These are phyloP conservation scores for Drosophila rhopaloa DNA, from an alignment of 1,140 invertebrate genomes.

Conservation along the genomic window DNA sequence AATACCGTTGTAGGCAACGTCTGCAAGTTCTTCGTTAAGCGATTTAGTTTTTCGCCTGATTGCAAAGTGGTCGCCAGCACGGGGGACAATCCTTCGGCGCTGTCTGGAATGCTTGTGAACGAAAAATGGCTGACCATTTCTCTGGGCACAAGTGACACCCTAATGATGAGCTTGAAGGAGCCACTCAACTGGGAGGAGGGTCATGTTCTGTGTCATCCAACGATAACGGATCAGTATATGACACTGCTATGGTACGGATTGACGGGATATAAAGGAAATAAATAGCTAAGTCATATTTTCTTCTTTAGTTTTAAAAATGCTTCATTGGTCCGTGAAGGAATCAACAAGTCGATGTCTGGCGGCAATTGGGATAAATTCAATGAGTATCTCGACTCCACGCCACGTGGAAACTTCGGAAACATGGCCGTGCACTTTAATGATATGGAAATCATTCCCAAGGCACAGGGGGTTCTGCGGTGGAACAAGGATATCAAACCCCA, in stretches of 20 bases:
- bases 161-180: conserved; percentile 92
- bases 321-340: conserved; percentile 93
- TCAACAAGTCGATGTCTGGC: conserved; percentile 90
- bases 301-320: conserved; percentile 95
- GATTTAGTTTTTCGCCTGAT: conserved; percentile 92
- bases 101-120: conserved; percentile 92
- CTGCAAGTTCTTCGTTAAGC: conserved; percentile 91
- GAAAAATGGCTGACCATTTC: conserved; percentile 94
- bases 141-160: conserved; percentile 96
- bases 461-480: conserved; percentile 75
- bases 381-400: conserved; percentile 92
- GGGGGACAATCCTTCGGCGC: conserved; percentile 96
- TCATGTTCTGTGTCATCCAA: conserved; percentile 94
- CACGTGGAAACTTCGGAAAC: conserved; percentile 96
- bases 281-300: neutral
- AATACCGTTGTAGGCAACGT: conserved; percentile 89
- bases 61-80: conserved; percentile 96
- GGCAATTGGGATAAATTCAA: conserved; percentile 94
- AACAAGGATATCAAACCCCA: conserved; percentile 45
- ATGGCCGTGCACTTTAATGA: conserved; percentile 94
- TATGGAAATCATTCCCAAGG: conserved; percentile 92
- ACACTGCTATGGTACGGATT: conserved; percentile 91
- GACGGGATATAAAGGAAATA: conserved; percentile 3
- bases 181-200: conserved; percentile 90
- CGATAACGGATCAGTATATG: conserved; percentile 92